Conservation (phyloP, 2,113 vertebrate genomes). For the Heterotis niloticus region DNA sequence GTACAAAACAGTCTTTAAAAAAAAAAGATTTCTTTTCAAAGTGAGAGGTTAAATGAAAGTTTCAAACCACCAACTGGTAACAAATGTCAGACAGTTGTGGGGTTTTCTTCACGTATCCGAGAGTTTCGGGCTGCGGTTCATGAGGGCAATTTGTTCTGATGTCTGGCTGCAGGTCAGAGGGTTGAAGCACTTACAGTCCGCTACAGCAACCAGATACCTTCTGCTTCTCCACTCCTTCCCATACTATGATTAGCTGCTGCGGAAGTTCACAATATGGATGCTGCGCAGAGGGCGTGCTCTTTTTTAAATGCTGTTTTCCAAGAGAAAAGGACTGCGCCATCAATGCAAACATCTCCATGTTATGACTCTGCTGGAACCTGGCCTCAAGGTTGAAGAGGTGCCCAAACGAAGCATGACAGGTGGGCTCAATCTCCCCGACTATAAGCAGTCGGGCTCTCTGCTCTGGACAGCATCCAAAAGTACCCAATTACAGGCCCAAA, state of each 20-base stretch:
- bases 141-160: not conserved
- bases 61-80: not conserved
- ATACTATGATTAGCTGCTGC: not conserved
- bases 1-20: too few species aligned
- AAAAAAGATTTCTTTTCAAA: not conserved
- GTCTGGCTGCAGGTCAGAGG: not conserved
- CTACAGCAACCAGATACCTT: not conserved
- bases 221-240: not conserved
- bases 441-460: not conserved
- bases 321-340: not conserved
- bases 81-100: not conserved
- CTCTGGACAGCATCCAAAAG: constrained; percentile 18
- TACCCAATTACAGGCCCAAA: constrained; percentile 25
- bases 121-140: too few species aligned
- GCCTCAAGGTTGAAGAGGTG: not conserved
- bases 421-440: constrained; percentile 6
- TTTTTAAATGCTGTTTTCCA: not conserved
- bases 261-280: not conserved
- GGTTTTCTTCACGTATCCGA: too few species aligned
- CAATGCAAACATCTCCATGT: not conserved
- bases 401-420: constrained; percentile 11
- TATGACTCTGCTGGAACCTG: not conserved
- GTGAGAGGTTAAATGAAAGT: not conserved
- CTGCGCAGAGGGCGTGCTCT: not conserved
- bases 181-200: not conserved